Evolutionary conservation across 2,797 vertebrate genomes (phyloP).

Genomic region (Erithacus rubecula): DNA sequence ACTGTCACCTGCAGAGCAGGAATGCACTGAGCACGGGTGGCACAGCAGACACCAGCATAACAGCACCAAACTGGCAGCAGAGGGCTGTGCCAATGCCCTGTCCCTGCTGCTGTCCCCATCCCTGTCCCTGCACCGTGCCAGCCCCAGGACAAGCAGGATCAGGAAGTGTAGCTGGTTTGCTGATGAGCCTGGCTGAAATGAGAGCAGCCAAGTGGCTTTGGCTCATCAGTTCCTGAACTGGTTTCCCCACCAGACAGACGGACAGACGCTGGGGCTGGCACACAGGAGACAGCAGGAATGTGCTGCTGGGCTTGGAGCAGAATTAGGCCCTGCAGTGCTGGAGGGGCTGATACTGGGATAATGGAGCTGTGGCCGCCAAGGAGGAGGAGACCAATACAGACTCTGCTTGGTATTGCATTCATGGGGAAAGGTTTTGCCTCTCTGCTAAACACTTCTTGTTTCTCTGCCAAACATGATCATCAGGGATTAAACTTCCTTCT

Average conservation of each 20-base stretch:
- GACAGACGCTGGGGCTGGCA: background rate
- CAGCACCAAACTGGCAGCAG: background rate
- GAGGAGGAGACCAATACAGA: background rate
- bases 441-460: accelerated
- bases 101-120: accelerated
- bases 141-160: background rate
- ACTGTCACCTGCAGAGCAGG: background rate
- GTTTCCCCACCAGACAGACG: background rate
- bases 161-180: background rate
- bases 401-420: background rate
- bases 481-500: background rate
- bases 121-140: accelerated
- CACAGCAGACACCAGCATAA: accelerated
- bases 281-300: background rate
- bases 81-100: background rate
- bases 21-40: background rate
- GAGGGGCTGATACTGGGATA: background rate
- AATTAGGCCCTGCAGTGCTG: background rate
- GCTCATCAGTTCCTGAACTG: slow-evolving; percentile 29
- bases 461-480: background rate
- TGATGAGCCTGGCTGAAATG: background rate
- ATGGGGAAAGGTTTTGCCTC: background rate
- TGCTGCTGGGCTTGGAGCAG: background rate
- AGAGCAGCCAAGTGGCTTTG: background rate
- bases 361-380: background rate